A percentile compares a stretch with the other conserved stretches of the same genome.
Conservation (phyloP, 2,113 vertebrate genomes). For the Hemicordylus capensis region DNA sequence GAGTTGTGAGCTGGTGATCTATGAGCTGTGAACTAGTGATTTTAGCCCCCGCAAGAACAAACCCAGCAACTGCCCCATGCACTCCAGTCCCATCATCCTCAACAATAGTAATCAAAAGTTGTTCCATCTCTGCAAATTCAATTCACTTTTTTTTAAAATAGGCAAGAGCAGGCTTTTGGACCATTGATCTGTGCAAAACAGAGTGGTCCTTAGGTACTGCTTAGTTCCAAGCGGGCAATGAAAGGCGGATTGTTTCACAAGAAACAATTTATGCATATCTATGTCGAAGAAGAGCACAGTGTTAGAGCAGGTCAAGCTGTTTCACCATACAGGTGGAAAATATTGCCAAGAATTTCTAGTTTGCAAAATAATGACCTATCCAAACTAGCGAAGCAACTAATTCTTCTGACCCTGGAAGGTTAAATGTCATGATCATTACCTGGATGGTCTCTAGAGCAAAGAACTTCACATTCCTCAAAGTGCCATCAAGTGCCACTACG, state of each 20-base stretch:
- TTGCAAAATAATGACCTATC: constrained; percentile 84
- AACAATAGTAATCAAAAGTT: constrained; percentile 50
- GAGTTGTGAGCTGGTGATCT: no score
- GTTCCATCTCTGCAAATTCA: constrained; percentile 36
- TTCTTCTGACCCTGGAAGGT: constrained; percentile 82
- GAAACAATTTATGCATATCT: constrained; percentile 88
- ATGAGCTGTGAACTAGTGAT: constrained; percentile 37
- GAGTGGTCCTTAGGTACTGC: constrained; percentile 82
- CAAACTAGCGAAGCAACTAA: constrained; percentile 84
- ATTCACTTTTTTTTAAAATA: constrained; percentile 13
- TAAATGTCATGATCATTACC: constrained; percentile 81
- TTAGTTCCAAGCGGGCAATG: constrained; percentile 84
- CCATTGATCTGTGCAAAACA: constrained; percentile 80
- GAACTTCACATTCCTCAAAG: constrained; percentile 74
- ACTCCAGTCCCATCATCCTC: neutral
- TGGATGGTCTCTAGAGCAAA: constrained; percentile 73
- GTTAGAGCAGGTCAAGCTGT: constrained; percentile 80
- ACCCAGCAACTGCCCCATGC: constrained; percentile 10
- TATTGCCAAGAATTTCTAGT: constrained; percentile 83
- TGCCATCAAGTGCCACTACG: constrained; percentile 66
- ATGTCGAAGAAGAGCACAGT: constrained; percentile 82
- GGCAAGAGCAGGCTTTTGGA: constrained; percentile 70
- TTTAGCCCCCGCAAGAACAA: constrained; percentile 44
- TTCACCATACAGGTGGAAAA: constrained; percentile 77
- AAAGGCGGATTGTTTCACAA: constrained; percentile 88